These are phyloP conservation scores for Poecilia wingei DNA, from an alignment of 2,797 vertebrate genomes.

Conservation along the genomic window DNA sequence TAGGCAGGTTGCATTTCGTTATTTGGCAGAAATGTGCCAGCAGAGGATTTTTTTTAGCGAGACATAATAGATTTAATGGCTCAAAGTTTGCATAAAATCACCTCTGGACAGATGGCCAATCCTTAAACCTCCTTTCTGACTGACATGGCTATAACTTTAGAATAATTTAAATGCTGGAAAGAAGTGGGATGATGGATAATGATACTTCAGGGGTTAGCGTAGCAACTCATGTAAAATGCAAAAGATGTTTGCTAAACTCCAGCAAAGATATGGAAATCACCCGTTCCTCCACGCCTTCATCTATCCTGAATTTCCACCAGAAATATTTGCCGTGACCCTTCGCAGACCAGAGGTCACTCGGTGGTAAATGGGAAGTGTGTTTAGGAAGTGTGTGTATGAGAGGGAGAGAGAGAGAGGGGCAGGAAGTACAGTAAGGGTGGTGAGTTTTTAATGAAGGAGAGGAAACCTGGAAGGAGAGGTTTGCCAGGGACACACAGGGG, in stretches of 20 bases:
- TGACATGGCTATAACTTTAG: constrained; percentile 21
- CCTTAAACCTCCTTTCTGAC: constrained; percentile 16
- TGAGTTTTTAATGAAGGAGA: constrained; percentile 58
- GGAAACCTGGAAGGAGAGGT: constrained; percentile 67
- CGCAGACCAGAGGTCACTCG: constrained; percentile 50
- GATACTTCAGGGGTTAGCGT: constrained; percentile 41
- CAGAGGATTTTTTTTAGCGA: constrained; percentile 5
- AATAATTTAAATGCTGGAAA: constrained; percentile 34
- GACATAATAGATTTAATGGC: constrained; percentile 24
- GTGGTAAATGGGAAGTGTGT: constrained; percentile 57
- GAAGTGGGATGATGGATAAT: constrained; percentile 43
- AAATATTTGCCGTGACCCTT: constrained; percentile 71
- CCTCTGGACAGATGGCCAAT: constrained; percentile 23
- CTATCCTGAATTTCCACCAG: constrained; percentile 50
- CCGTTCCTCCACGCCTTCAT: constrained; percentile 32
- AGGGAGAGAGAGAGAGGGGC: background rate
- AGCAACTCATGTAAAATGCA: constrained; percentile 49
- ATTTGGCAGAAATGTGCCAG: constrained; percentile 38
- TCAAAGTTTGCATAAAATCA: constrained; percentile 30
- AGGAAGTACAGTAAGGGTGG: constrained; percentile 55
- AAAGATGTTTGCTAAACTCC: constrained; percentile 38
- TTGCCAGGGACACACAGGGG: constrained; percentile 59
- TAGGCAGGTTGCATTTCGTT: constrained; percentile 48
- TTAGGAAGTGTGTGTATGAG: constrained; percentile 53
- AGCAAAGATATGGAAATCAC: constrained; percentile 56